phyloP scores from a whole-genome alignment of 2,888 invertebrate species.

The Hartigia nigra region DNA sequence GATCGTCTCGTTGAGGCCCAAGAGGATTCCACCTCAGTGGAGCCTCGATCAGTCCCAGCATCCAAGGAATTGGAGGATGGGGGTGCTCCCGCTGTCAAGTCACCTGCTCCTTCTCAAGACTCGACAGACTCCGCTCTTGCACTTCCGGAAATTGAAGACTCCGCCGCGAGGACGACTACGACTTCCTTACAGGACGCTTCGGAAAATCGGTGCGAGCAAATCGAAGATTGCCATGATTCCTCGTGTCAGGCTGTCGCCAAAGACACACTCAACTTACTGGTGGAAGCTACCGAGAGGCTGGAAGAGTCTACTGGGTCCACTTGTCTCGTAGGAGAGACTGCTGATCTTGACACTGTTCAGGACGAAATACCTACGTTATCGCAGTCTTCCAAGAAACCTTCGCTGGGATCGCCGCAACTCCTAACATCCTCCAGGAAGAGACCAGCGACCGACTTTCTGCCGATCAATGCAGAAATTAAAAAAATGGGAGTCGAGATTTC shows the following conservation, averaged over 20 bases:
- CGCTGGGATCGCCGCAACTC: background rate
- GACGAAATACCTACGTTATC: background rate
- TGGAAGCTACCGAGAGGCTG: background rate
- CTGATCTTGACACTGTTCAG: background rate
- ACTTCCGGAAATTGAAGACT: background rate
- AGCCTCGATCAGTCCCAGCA: background rate
- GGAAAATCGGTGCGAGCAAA: background rate
- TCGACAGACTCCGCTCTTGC: background rate
- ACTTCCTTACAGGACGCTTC: background rate
- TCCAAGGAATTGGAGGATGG: background rate
- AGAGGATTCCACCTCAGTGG: constrained; percentile 50
- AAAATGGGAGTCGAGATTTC: constrained; percentile 59
- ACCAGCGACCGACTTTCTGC: constrained; percentile 45
- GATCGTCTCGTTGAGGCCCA: constrained; percentile 42
- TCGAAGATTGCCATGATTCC: background rate
- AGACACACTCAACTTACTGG: background rate
- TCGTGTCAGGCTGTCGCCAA: background rate
- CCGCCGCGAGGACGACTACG: background rate
- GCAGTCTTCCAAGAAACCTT: background rate
- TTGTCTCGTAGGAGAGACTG: background rate
- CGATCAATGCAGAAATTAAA: constrained; percentile 53
- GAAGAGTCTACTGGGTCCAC: background rate
- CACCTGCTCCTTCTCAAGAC: constrained; percentile 1
- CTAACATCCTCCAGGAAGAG: constrained; percentile 37
- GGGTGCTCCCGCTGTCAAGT: background rate